Conservation (phyloP, 2,113 vertebrate genomes). For the Ctenomys sociabilis region DNA sequence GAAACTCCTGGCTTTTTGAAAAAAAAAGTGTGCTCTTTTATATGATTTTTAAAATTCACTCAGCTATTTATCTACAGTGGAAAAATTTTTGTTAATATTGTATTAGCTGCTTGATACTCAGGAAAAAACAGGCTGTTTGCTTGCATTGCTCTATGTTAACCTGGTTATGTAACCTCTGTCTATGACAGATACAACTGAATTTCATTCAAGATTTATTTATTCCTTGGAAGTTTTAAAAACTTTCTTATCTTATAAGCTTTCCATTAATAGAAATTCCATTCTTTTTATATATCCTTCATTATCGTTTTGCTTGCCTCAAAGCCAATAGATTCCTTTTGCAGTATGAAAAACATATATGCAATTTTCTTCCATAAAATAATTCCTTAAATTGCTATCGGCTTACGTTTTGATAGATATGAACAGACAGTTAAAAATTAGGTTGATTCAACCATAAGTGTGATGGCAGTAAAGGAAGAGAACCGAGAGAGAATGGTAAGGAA, state of each 20-base stretch:
- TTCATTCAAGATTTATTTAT: neutral
- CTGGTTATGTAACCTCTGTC: too few relatives aligned
- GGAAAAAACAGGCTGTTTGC: neutral
- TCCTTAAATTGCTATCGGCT: constrained; percentile 26
- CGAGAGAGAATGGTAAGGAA: neutral
- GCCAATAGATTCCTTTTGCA: neutral
- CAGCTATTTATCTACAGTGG: neutral
- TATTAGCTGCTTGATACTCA: neutral
- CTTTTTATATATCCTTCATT: neutral
- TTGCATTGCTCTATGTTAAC: neutral
- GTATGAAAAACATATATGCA: neutral
- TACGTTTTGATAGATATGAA: neutral
- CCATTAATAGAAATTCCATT: constrained; percentile 12
- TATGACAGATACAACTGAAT: neutral
- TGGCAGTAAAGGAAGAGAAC: neutral
- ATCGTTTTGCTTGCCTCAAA: neutral
- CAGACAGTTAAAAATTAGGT: neutral
- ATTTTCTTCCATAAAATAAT: neutral
- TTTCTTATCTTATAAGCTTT: neutral
- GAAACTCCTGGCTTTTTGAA: neutral
- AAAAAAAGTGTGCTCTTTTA: neutral
- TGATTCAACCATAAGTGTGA: neutral
- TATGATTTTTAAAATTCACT: neutral
- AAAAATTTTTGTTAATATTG: neutral
- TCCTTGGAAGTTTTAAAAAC: neutral